Evolutionary conservation across 2,797 vertebrate genomes (phyloP).

Genomic region (Glossophaga mutica): DNA sequence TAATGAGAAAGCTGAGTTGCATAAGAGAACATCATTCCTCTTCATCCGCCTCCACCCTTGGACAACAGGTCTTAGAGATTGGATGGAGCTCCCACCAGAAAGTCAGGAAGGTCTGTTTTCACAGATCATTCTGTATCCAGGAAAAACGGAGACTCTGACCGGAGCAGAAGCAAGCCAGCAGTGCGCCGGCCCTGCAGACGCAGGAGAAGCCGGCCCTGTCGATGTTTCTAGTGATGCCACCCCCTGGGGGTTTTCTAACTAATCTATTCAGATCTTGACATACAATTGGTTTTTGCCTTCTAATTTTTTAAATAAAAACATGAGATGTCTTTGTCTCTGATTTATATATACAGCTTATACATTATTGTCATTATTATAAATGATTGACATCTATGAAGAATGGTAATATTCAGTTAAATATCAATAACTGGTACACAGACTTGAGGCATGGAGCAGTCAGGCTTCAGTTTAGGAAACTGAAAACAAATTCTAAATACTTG

Average conservation of each 20-base stretch:
- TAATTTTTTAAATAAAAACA: background rate
- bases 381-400: background rate
- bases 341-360: background rate
- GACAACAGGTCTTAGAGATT: background rate
- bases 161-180: background rate
- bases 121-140: no score
- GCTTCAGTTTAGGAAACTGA: background rate
- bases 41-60: background rate
- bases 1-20: background rate
- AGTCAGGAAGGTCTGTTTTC: background rate
- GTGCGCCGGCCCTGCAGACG: background rate
- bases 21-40: background rate
- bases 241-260: fast-evolving
- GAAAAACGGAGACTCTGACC: background rate
- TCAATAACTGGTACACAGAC: background rate
- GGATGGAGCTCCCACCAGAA: no score
- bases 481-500: background rate
- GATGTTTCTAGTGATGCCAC: background rate
- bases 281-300: background rate
- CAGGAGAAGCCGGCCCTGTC: background rate
- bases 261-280: no score
- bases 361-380: background rate
- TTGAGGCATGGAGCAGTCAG: background rate
- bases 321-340: background rate
- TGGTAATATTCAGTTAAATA: background rate